Base-by-base conservation (phyloP, 2,888 invertebrate genomes). In the Lasioglossum leucozonium region DNA sequence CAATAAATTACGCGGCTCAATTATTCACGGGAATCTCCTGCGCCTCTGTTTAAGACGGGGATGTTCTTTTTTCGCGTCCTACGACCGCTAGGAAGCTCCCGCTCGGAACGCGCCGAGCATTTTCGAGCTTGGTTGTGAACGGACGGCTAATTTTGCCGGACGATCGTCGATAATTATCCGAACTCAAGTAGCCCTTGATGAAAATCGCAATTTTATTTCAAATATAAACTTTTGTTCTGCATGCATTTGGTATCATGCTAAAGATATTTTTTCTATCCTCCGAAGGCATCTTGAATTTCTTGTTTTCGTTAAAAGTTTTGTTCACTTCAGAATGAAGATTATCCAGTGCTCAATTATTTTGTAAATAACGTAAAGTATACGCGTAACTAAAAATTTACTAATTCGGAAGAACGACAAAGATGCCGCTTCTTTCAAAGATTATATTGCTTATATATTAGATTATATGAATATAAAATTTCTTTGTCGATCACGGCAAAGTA, bases 1-100 rank as follows among this genome's bases (percentile, higher is more conserved):
- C 92, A 92, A 94, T 94, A 93, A 94, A 94, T 94, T 94, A 94
- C 93, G 91, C 91, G 91, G 92, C 93, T 94, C 94, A 94, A 94
- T 94, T 94, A 94, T 94, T 94, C 93, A 93, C 92, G 89, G 92
- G 92, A 93, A 94, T 94, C 91, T 92, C 91, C 90, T 88, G 79
- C 90, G 87, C 88, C 89, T 89, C 92, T 91, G 87, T 89, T 91
- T 90, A 87, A 86, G 74, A 82, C 80, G 42, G 72, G 74, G 76
- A 79, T 77, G 75, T 77, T 76, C 79, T 74, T 81, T 77, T 83
- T 76, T 69, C 71, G 62, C 51, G 26, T 58, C 26, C 11, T 16
- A 72, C 30, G 37, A 40, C 44, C 34, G 37, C 58, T 51, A 26
- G n/a, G 37, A n/a, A 13, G n/a, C 37, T 37, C 22, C 30, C 72